Evolutionary conservation across 2,888 invertebrate genomes (phyloP), one percentile per base, ranked within the genome.

Genomic region (Cataglyphis livida): DNA sequence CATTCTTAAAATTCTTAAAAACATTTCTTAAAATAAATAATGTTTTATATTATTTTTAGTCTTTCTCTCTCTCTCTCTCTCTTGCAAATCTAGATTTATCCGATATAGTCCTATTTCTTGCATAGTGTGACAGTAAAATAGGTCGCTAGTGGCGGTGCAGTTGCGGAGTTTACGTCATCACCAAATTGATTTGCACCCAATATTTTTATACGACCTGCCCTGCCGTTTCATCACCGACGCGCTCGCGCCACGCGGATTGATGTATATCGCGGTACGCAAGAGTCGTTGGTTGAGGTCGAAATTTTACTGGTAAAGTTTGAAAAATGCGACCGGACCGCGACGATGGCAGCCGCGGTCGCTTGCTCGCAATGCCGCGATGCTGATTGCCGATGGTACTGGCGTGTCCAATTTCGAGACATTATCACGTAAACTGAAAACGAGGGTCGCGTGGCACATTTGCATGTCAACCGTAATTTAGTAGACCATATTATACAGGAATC

Each of bases 381-480:
- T 83, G 83, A 90, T 90, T 81, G 82, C 48, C 87, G 66, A 90
- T 85, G 73, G 66, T 74, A 82, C 41, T 66, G 41, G 48, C 44
- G 44, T 59, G 84, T 82, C 68, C 87, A 84, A 87, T 86, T 84
- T 71, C 41, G n/a, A 79, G 83, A 82, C 73, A 64, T 83, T 90
- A 84, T 81, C 51, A 51, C 48, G 74, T 65, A 64, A 59, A 68
- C 81, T 76, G 79, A 57, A 62, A 87, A 75, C 25, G 70, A 32
- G 57, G 57, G 57, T 82, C 64, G 84, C 71, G 28, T 59, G 70
- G 64, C 32, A 66, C 32, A 18, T 41, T 41, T 68, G 48, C 79
- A 76, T 76, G 74, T 84, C 90, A 85, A 87, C 83, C 82, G 71
- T 84, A 91, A 91, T 91, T 88, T 87, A 87, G 74, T 81, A 62